Conservation (phyloP, 2,113 vertebrate genomes). For the Hyla sarda region DNA sequence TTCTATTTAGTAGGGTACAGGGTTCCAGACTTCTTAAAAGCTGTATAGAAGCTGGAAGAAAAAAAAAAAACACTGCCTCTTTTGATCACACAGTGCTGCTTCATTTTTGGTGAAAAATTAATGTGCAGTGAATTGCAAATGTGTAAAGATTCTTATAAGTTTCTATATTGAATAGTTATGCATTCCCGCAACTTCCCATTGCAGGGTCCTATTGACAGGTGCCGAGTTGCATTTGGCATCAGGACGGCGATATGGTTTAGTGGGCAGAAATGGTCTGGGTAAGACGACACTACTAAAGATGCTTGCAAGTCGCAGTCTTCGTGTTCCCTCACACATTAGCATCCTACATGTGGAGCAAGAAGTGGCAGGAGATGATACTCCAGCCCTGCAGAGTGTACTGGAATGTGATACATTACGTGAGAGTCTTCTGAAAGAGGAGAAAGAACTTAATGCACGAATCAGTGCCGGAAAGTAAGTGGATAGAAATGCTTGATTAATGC, state of each 20-base stretch:
- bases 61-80: no score
- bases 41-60: no score
- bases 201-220: slow-evolving; percentile 87
- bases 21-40: no score
- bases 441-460: slow-evolving; percentile 80
- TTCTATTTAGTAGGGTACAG: not conserved
- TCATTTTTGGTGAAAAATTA: not conserved
- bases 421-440: slow-evolving; percentile 82
- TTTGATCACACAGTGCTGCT: no score
- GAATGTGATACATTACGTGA: slow-evolving; percentile 88
- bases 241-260: slow-evolving; percentile 90
- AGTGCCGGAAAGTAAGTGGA: slow-evolving; percentile 82
- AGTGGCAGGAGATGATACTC: slow-evolving; percentile 90
- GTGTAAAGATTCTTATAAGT: not conserved
- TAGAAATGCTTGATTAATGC: not conserved
- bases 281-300: slow-evolving; percentile 97
- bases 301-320: slow-evolving; percentile 88
- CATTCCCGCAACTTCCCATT: not conserved
- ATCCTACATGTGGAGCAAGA: slow-evolving; percentile 98
- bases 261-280: slow-evolving; percentile 93
- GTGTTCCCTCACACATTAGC: slow-evolving; percentile 91
- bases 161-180: not conserved
- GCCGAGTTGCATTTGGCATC: slow-evolving; percentile 87
- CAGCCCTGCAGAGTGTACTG: slow-evolving; percentile 90
- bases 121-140: not conserved